phyloP scores from a whole-genome alignment of 1,140 invertebrate genomes.

The Drosophila kanapiae region DNA sequence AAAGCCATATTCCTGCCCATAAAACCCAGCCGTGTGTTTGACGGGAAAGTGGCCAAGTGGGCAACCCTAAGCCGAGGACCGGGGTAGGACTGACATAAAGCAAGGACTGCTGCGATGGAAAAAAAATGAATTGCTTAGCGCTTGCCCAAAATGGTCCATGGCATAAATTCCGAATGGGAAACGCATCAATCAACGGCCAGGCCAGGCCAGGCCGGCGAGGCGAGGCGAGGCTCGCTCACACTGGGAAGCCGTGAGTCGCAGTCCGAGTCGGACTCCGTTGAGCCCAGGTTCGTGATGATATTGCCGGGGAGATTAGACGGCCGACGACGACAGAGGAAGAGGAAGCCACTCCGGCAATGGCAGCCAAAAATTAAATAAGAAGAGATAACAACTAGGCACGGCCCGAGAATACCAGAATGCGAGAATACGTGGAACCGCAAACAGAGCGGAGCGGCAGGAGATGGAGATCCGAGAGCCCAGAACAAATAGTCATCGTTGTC shows the following conservation, averaged over 20 bases:
- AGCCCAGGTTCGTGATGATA: conserved; percentile 70
- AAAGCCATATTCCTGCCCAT: conserved; percentile 11
- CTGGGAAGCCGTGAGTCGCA: conserved; percentile 25
- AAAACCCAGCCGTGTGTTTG: conserved; percentile 13
- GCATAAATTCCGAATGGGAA: conserved; percentile 84
- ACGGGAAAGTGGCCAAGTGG: conserved; percentile 20
- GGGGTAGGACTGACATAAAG: conserved; percentile 5
- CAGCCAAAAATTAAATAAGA: conserved; percentile 82
- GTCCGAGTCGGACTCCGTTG: conserved; percentile 8
- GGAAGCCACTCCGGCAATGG: conserved; percentile 43
- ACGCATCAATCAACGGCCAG: conserved; percentile 77
- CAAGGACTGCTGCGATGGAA: conserved; percentile 34
- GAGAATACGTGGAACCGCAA: conserved; percentile 73
- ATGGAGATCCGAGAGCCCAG: conserved; percentile 40
- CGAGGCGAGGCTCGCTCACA: conserved; percentile 3
- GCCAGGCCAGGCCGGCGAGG: conserved; percentile 1
- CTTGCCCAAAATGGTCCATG: conserved; percentile 79
- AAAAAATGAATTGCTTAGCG: conserved; percentile 78
- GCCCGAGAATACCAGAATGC: conserved; percentile 25
- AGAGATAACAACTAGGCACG: conserved; percentile 79
- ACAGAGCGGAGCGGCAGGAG: conserved; percentile 41
- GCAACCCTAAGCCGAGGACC: conserved; percentile 2
- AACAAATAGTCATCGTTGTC: conserved; percentile 70
- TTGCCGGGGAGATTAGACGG: conserved; percentile 77
- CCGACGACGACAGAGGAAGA: conserved; percentile 53